Evolutionary conservation across 1,140 invertebrate genomes (phyloP).

Genomic region (Megalonaias nervosa): DNA sequence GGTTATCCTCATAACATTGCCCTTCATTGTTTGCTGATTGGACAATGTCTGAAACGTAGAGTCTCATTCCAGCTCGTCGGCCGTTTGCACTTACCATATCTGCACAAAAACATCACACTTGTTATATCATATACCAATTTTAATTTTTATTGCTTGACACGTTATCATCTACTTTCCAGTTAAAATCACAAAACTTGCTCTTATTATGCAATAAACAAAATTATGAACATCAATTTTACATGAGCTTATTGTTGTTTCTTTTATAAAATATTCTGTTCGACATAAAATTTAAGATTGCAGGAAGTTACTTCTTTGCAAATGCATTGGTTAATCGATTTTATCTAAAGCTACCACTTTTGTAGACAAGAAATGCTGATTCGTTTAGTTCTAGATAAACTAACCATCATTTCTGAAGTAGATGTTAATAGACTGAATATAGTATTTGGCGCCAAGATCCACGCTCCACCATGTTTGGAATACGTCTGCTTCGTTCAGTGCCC

Average conservation of each 20-base stretch:
- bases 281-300: no score
- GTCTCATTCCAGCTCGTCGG: slow-evolving; percentile 36
- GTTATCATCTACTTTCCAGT: neutral
- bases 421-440: slow-evolving; percentile 39
- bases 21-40: slow-evolving; percentile 37
- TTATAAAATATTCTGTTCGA: no score
- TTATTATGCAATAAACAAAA: no score
- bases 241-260: no score
- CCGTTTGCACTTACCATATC: slow-evolving; percentile 10
- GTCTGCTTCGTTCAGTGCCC: slow-evolving; percentile 42
- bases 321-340: no score
- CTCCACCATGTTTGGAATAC: slow-evolving; percentile 46
- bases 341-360: no score
- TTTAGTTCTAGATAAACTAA: slow-evolving; percentile 15
- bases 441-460: slow-evolving; percentile 40
- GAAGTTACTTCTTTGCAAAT: no score
- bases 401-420: slow-evolving; percentile 47
- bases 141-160: neutral
- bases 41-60: slow-evolving; percentile 39
- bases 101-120: neutral
- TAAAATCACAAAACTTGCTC: neutral
- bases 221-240: no score
- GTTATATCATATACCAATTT: neutral
- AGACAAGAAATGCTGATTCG: neutral
- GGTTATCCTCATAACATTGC: slow-evolving; percentile 41